A percentile compares a stretch with the other conserved stretches of the same genome.
phyloP scores from a whole-genome alignment of 2,888 invertebrate species.

The Eupithecia exiguata region DNA sequence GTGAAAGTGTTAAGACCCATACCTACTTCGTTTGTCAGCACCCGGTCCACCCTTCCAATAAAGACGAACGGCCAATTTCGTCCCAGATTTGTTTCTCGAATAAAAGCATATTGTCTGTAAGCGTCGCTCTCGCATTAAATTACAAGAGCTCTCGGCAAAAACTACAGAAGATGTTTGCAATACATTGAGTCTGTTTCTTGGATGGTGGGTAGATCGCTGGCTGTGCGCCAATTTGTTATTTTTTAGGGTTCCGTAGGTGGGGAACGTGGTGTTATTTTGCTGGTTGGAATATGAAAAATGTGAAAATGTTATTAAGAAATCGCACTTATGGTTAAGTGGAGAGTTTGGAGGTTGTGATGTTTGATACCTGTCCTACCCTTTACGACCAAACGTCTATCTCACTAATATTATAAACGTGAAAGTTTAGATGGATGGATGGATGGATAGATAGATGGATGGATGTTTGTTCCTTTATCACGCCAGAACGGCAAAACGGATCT shows the following conservation, averaged over 20 bases:
- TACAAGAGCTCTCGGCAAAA: constrained; percentile 62
- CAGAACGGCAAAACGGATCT: too few species aligned
- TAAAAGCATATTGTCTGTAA: constrained; percentile 60
- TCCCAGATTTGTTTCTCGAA: constrained; percentile 59
- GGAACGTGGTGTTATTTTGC: constrained; percentile 25
- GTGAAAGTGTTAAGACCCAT: not conserved
- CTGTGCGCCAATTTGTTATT: constrained; percentile 66
- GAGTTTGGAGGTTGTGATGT: too few species aligned
- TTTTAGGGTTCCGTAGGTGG: constrained; percentile 52
- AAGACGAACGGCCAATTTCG: constrained; percentile 58
- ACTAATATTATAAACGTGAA: too few species aligned
- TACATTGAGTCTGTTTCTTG: constrained; percentile 60
- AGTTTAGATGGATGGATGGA: too few species aligned
- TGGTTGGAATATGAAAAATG: constrained; percentile 24
- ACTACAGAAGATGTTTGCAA: constrained; percentile 67
- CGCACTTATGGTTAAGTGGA: not conserved
- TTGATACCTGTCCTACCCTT: too few species aligned
- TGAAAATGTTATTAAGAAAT: not conserved
- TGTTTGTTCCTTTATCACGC: too few species aligned
- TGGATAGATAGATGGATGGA: too few species aligned
- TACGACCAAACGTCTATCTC: too few species aligned
- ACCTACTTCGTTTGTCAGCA: not conserved
- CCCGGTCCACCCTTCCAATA: constrained; percentile 7
- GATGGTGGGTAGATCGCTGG: constrained; percentile 58
- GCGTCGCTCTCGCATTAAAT: constrained; percentile 61